Conservation (phyloP, 2,797 vertebrate species). For the Benthosema pterotum region DNA sequence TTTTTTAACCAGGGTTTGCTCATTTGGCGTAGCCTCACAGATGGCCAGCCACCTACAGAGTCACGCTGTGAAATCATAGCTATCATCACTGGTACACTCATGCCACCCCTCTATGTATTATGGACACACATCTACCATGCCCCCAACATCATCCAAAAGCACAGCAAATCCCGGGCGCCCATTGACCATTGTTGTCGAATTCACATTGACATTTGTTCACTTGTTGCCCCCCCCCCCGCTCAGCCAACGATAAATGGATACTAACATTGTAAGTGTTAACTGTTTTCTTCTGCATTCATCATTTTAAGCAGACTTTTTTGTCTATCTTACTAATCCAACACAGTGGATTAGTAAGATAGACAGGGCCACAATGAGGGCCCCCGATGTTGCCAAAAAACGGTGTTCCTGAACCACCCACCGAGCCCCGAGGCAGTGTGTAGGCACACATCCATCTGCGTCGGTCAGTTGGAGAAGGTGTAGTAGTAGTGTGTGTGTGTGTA, state of each 20-base stretch:
- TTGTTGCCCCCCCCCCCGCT: no score
- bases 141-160: no score
- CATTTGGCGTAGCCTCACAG: no score
- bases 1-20: no score
- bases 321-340: constrained; percentile 28
- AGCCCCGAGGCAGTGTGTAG: no score
- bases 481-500: constrained; percentile 44
- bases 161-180: no score
- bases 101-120: no score
- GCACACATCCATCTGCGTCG: constrained; percentile 57
- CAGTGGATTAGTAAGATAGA: constrained; percentile 46
- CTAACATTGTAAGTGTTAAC: neutral
- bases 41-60: neutral
- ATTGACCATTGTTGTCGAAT: neutral
- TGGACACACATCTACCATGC: no score
- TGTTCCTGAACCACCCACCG: constrained; percentile 50
- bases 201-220: no score
- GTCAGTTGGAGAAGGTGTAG: constrained; percentile 45
- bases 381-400: constrained; percentile 42
- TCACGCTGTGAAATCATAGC: neutral
- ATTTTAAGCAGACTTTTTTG: constrained; percentile 32
- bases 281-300: constrained; percentile 25
- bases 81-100: no score
- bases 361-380: constrained; percentile 42
- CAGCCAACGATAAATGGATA: no score